Percentiles rank a stretch among this genome's conserved stretches.
These are phyloP conservation scores for Anaspis maculata DNA, from an alignment of 2,888 invertebrate genomes.

Conservation along the genomic window DNA sequence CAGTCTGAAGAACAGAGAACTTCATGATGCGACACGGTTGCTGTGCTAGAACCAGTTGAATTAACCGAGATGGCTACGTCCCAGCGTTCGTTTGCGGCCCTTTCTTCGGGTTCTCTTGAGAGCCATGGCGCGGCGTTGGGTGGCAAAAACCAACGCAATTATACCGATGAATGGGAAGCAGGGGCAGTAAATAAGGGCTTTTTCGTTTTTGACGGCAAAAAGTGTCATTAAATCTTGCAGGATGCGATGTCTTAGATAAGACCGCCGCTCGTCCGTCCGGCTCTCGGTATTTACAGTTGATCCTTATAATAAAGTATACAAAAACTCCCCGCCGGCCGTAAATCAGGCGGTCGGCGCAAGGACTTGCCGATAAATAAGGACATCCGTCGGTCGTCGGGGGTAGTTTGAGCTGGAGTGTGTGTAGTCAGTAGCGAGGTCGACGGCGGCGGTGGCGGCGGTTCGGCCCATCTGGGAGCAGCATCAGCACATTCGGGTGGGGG, in stretches of 20 bases:
- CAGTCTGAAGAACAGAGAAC: too few relatives aligned
- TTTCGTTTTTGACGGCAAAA: conserved; percentile 17
- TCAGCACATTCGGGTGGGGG: conserved; percentile 33
- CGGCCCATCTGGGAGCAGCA: conserved; percentile 29
- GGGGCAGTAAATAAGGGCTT: conserved; percentile 5
- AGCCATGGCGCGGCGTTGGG: too few relatives aligned
- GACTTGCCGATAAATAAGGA: conserved; percentile 35
- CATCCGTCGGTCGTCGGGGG: conserved; percentile 21
- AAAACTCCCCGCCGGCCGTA: conserved; percentile 28
- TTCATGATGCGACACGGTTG: too few relatives aligned
- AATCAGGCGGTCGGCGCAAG: conserved; percentile 27
- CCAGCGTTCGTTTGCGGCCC: too few relatives aligned
- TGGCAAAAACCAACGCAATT: conserved; percentile 4
- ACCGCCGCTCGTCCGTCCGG: conserved; percentile 16
- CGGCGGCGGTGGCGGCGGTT: conserved; percentile 10
- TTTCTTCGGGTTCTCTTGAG: too few relatives aligned
- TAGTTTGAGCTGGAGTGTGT: conserved; percentile 7
- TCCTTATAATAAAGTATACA: conserved; percentile 32
- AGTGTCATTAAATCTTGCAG: conserved; percentile 24
- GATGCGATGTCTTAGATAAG: conserved; percentile 23
- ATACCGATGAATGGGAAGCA: conserved; percentile 3
- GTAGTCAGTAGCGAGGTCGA: too few relatives aligned
- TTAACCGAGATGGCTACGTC: too few relatives aligned
- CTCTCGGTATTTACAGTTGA: conserved; percentile 25
- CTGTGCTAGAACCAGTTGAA: too few relatives aligned